Evolutionary conservation across 2,888 invertebrate genomes (phyloP).

Genomic region (Lepidochrysops patricia): DNA sequence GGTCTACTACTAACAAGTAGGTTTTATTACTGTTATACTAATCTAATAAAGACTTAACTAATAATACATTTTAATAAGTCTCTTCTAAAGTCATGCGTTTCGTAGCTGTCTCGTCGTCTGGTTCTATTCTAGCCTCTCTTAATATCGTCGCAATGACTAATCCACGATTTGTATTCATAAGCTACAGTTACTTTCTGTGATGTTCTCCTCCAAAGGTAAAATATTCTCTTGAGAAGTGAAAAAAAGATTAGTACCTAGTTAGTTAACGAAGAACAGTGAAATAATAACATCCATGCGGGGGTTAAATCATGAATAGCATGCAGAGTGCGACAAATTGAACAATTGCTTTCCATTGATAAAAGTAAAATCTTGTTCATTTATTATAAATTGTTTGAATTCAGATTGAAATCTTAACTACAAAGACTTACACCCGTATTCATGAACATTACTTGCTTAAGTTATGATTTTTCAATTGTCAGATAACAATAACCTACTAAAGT

Average conservation of each 20-base stretch:
- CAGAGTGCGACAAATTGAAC: background rate
- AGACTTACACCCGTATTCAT: too few species aligned
- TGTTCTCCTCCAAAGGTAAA: background rate
- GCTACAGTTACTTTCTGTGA: background rate
- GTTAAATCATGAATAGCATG: background rate
- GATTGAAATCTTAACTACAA: too few species aligned
- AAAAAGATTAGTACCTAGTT: slow-evolving; percentile 6
- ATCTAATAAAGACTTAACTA: background rate
- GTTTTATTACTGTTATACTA: background rate
- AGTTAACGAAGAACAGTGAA: background rate
- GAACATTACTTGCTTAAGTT: too few species aligned
- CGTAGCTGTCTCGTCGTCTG: background rate
- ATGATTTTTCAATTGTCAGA: too few species aligned
- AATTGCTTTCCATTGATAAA: slow-evolving; percentile 8
- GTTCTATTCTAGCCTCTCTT: background rate
- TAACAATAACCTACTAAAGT: too few species aligned
- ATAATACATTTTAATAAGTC: background rate
- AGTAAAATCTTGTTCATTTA: background rate
- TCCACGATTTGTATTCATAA: background rate
- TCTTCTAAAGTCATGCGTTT: background rate
- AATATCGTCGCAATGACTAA: background rate
- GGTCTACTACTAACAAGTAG: background rate
- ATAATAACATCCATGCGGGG: slow-evolving; percentile 1
- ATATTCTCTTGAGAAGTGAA: slow-evolving; percentile 9
- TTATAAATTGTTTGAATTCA: too few species aligned